Percentiles rank a stretch among this genome's conserved stretches.
phyloP scores from a whole-genome alignment of 2,797 vertebrate genomes.

The Sparidentex hasta region DNA sequence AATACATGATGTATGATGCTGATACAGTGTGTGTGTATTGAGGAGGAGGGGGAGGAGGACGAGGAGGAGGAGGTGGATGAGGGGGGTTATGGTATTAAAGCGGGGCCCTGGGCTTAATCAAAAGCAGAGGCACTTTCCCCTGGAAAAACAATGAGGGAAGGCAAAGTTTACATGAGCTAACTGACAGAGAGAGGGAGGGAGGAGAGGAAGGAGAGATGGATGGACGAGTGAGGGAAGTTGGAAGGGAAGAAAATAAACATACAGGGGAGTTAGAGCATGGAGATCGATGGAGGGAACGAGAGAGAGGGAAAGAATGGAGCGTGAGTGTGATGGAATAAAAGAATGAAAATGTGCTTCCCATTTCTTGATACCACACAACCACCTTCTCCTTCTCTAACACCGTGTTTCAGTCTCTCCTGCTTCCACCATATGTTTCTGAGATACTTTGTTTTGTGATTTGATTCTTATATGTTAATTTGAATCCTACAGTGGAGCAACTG shows the following conservation, averaged over 20 bases:
- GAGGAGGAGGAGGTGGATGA: constrained; percentile 1
- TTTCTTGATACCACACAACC: constrained; percentile 61
- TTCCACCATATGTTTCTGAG: constrained; percentile 17
- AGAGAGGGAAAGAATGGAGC: constrained; percentile 33
- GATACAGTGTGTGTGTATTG: constrained; percentile 39
- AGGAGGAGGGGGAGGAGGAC: not conserved
- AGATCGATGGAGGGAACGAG: constrained; percentile 59
- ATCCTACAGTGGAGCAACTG: constrained; percentile 24
- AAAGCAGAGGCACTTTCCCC: constrained; percentile 81
- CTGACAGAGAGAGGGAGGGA: constrained; percentile 69
- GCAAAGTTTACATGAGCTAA: constrained; percentile 85
- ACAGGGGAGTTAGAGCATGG: constrained; percentile 63
- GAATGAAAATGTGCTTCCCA: constrained; percentile 77
- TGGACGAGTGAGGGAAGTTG: constrained; percentile 59
- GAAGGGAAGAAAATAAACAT: constrained; percentile 75
- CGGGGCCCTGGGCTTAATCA: constrained; percentile 75
- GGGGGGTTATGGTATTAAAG: constrained; percentile 65
- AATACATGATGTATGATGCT: constrained; percentile 57
- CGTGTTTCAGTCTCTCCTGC: constrained; percentile 8
- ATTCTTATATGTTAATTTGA: constrained; percentile 30
- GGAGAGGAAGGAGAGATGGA: constrained; percentile 63
- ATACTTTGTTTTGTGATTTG: constrained; percentile 1
- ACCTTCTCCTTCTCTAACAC: constrained; percentile 16
- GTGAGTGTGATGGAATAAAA: constrained; percentile 65
- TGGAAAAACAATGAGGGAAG: constrained; percentile 83